Evolutionary conservation across 2,888 invertebrate species (phyloP).

Genomic region (Cataglyphis rosenhaueri): DNA sequence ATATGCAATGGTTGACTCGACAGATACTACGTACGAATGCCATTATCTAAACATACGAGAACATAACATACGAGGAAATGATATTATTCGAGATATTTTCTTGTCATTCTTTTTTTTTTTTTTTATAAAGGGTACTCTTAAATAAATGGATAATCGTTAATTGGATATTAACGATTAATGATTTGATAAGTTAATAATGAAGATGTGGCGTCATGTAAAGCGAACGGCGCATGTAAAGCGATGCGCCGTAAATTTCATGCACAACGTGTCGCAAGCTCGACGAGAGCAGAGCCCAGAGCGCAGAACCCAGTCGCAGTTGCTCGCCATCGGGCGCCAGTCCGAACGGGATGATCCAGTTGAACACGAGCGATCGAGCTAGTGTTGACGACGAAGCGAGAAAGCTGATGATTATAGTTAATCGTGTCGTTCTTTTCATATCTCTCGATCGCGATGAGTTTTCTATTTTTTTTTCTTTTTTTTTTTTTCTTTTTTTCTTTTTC

Average conservation of each 20-base stretch:
- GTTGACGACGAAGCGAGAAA: conserved; percentile 39
- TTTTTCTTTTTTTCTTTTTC: neutral
- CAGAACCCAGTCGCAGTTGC: neutral
- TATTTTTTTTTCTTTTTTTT: neutral
- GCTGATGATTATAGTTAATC: neutral
- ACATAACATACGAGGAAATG: neutral
- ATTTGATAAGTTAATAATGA: neutral
- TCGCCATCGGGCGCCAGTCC: conserved; percentile 53
- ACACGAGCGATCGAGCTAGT: conserved; percentile 69
- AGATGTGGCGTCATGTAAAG: neutral
- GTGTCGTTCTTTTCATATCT: neutral
- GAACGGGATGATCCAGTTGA: conserved; percentile 69
- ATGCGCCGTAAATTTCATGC: conserved; percentile 70
- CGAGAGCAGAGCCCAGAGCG: neutral
- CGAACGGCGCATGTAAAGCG: conserved; percentile 60
- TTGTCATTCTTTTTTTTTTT: neutral
- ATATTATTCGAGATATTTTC: neutral
- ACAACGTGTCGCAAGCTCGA: conserved; percentile 62
- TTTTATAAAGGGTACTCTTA: neutral
- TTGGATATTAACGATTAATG: neutral
- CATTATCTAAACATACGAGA: neutral
- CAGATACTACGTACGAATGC: conserved; percentile 41
- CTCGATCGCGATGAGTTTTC: neutral
- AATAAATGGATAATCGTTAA: neutral
- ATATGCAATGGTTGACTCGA: conserved; percentile 42